Evolutionary conservation across 2,797 vertebrate species (phyloP), one percentile per base, ranked within the genome.

Genomic region (Periparus ater): DNA sequence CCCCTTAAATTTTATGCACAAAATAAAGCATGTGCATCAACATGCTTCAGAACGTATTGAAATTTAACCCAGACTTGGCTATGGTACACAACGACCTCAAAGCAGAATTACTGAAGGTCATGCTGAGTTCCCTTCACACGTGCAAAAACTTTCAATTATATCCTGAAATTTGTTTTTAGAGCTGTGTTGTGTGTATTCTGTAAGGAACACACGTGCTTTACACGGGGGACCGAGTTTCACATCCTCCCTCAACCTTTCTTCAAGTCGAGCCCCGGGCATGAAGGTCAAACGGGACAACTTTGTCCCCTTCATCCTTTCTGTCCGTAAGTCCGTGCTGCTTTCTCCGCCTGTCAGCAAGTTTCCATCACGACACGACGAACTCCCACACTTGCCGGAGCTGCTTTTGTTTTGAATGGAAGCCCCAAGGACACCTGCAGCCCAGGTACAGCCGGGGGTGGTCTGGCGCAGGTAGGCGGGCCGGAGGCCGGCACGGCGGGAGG

Each of bases 361-460:
- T 60, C 17, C 22, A 7, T 0, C 5, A 29, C 2, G 10, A 3
- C 6, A 4, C 0, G 5, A 21, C 11, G 3, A 19, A 16, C 17
- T 13, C 40, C 4, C 3, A 1, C 45, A 0, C 23, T 4, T 4
- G 44, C 45, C 2, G 29, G 25, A 26, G 34, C 53, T 7, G 13
- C n/a, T 5, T 5, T 1, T 0, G 15, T 7, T 18, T 5, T 1
- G 3, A 5, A 2, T 0, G 47, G 34, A 1, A 50, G 17, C 55
- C 29, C 17, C 54, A 19, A 26, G 78, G 48, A 0, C 81, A 55
- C 71, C 71, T 29, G 47, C 82, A 32, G 48, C 57, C 30, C 80
- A 44, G 79, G 34, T 45, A 5, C 10, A 3, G 72, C 9, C 44
- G 32, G 40, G 25, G 68, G 7, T 22, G 71, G 8, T 34, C 20